Base-by-base conservation (phyloP, 2,888 invertebrate species). In the Beris morrisii region DNA sequence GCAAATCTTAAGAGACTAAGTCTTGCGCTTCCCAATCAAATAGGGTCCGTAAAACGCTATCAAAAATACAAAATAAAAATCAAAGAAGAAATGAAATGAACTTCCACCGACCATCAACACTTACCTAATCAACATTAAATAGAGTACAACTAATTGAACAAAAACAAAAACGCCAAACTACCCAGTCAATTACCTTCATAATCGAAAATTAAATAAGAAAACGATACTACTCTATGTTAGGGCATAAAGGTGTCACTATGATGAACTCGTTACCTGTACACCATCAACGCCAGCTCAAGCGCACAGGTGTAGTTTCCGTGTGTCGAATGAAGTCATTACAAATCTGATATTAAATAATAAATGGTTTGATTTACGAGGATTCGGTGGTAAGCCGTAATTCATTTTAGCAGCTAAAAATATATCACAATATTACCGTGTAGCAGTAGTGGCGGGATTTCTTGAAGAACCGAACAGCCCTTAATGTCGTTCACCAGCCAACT, bases 341-440 rank as follows among this genome's bases (percentile, higher is more conserved):
- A 61, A 68, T 64, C 66, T 58, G 66, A 64, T 64, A 69, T 66
- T 69, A 58, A 69, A 69, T 69, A 69, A 69, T 69, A 59, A 66
- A 69, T 66, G 64, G 64, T 57, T 59, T 69, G 64, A 69, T 69
- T 69, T 69, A 69, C 64, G 61, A 69, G 69, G 55, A 57, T 55
- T 64, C 55, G 64, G 66, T 69, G 64, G 66, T 64, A 64, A 63
- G 45, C 66, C 59, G 66, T 66, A 69, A 66, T 69, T 69, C 66
- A 58, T 64, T 57, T 46, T 63, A 68, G 11, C 43, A 32, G 52
- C 64, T 64, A 9, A 22, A 54, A 53, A 64, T 54, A 54, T 31
- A 55, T 53, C 54, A 46, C 30, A 9, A 38, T 38, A 38, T 48
- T 22, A 13, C 48, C 6, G 5, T 15, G 48, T 15, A 22, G 22